Base-by-base conservation (phyloP, 2,113 vertebrate genomes). In the Callorhinus ursinus region DNA sequence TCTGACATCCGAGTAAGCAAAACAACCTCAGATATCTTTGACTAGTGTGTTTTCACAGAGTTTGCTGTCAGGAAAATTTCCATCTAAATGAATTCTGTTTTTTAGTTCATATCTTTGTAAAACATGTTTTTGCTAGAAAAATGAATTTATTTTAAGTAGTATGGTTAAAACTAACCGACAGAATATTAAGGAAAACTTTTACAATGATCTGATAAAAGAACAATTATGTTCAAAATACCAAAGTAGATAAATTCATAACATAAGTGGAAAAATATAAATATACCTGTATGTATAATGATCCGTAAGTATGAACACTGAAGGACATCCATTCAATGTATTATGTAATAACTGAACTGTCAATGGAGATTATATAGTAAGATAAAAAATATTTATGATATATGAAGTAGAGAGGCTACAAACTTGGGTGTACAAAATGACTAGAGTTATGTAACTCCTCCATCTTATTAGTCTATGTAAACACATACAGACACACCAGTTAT, bases 31-130 rank as follows among this genome's bases (percentile, higher is more conserved):
- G 69, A 49, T 81, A 49, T 86, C 86, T 76, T 69, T 88, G 69
- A 90, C 69, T 87, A 91, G 77, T 21, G 26, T 39, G 57, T 81
- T 92, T 96, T 90, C 82, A 80, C 26, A 83, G 19, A 61, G 28
- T 42, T 82, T 90, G 51, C 74, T 95, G 76, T 94, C 88, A 93
- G 90, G 74, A 90, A 81, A 90, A 92, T 94, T 80, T 90, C 81
- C 31, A 51, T n/a, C 46, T n/a, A 92, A 80, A 92, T 69, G 51
- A 87, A 87, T 90, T 69, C 42, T 76, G 10, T 26, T 85, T 96
- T 96, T 94, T 13, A 88, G 39, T 67, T 94, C 63, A 26, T 74
- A n/a, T 49, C 36, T 88, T 89, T 80, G 33, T 53, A 92, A 94
- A 89, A 46, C 82, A 80, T 14, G 4, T n/a, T 92, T 92, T 90